Conservation (phyloP, 2,888 invertebrate species). For the Noctua pronuba region DNA sequence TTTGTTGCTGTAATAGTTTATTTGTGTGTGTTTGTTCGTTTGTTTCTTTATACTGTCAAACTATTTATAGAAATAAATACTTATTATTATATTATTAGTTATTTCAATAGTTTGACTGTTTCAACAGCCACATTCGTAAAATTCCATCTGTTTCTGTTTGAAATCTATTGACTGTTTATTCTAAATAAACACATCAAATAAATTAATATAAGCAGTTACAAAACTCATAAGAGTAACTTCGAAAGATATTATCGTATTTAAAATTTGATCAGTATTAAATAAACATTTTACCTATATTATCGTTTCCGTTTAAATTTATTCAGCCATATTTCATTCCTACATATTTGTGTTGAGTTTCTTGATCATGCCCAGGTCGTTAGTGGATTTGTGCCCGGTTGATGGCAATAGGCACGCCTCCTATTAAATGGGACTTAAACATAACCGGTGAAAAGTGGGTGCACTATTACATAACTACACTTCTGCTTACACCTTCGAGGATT, state of each 20-base stretch:
- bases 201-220: neutral
- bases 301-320: neutral
- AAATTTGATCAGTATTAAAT: neutral
- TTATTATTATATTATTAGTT: too few species aligned
- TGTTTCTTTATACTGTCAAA: too few species aligned
- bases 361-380: neutral
- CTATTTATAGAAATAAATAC: too few species aligned
- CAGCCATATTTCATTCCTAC: neutral
- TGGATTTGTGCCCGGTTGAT: neutral
- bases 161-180: neutral
- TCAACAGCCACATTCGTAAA: neutral
- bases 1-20: too few species aligned
- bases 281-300: neutral
- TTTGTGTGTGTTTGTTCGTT: too few species aligned
- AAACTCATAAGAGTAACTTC: slow-evolving; percentile 3
- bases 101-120: too few species aligned
- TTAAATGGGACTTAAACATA: neutral
- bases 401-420: neutral
- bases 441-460: neutral
- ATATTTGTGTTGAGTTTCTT: neutral
- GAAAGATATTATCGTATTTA: neutral
- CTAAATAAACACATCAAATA: neutral
- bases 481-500: neutral
- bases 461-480: neutral
- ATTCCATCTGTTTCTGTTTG: neutral